Evolutionary conservation across 2,888 invertebrate genomes (phyloP).

Genomic region (Nemotelus nigrinus): DNA sequence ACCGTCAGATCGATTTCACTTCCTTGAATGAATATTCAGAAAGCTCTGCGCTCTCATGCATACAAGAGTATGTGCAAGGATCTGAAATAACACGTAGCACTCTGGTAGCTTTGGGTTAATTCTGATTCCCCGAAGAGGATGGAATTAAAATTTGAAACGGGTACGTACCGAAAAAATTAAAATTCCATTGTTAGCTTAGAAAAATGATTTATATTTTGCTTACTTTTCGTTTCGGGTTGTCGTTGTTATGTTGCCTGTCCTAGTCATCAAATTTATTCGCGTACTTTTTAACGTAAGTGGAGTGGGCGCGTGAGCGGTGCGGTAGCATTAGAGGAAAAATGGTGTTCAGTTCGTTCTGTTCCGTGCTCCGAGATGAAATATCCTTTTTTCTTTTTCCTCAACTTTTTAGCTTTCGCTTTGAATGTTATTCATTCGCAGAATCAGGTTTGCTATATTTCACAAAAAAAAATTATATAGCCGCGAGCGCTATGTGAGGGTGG

Average conservation of each 20-base stretch:
- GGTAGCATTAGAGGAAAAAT: not conserved
- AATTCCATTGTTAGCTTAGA: conserved; percentile 43
- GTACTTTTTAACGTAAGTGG: not conserved
- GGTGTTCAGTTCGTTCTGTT: conserved; percentile 5
- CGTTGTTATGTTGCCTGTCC: conserved; percentile 14
- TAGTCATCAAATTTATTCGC: conserved; percentile 30
- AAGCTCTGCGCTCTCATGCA: too few relatives aligned
- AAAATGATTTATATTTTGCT: conserved; percentile 42
- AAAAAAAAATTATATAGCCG: conserved; percentile 29
- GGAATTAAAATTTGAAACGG: conserved; percentile 19
- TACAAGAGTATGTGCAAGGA: too few relatives aligned
- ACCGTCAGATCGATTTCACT: too few relatives aligned
- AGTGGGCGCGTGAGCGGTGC: not conserved
- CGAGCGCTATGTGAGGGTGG: conserved; percentile 29
- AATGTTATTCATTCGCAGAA: conserved; percentile 19
- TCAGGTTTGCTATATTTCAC: conserved; percentile 27
- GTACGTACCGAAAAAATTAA: conserved; percentile 37
- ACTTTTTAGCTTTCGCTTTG: not conserved
- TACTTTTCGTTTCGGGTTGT: conserved; percentile 18
- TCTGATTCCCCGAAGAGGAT: not conserved
- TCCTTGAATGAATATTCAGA: too few relatives aligned
- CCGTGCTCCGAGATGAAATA: conserved; percentile 24
- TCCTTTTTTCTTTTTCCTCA: conserved; percentile 10
- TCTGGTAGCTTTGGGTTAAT: too few relatives aligned
- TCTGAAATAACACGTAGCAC: too few relatives aligned